Percentiles rank a stretch among this genome's conserved stretches.
Conservation (phyloP, 2,888 invertebrate genomes). For the Adineta ricciae region DNA sequence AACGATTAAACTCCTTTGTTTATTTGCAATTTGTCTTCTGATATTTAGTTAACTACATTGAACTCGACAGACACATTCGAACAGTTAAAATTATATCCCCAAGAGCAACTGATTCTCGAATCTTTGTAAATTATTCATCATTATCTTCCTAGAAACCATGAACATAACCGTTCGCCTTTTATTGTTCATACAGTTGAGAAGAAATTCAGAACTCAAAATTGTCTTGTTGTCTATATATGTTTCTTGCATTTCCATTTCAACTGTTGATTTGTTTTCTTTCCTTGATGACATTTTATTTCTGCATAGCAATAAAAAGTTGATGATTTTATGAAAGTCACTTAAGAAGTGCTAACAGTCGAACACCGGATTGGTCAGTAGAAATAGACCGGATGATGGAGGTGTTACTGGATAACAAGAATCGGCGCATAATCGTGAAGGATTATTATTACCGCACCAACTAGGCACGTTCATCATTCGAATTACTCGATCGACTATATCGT, state of each 20-base stretch:
- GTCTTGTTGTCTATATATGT: background rate
- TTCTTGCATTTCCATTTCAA: background rate
- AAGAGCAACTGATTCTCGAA: constrained; percentile 86
- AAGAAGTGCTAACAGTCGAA: too few relatives aligned
- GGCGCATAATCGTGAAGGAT: background rate
- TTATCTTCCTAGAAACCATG: background rate
- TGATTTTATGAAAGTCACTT: too few relatives aligned
- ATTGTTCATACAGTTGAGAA: background rate
- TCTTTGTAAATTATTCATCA: constrained; percentile 42
- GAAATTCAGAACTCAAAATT: background rate
- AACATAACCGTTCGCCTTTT: background rate
- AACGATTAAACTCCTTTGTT: constrained; percentile 52
- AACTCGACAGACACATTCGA: constrained; percentile 66
- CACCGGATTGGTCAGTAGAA: too few relatives aligned
- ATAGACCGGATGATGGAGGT: background rate
- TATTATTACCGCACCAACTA: background rate
- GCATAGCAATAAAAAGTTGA: background rate
- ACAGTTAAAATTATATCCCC: constrained; percentile 74
- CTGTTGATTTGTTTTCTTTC: background rate
- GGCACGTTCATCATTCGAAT: background rate
- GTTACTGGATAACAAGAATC: background rate
- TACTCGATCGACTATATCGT: background rate
- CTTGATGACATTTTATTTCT: background rate
- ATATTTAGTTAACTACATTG: constrained; percentile 65
- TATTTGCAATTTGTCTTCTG: constrained; percentile 37